phyloP scores from a whole-genome alignment of 2,888 invertebrate genomes.

The Tachina lurida region DNA sequence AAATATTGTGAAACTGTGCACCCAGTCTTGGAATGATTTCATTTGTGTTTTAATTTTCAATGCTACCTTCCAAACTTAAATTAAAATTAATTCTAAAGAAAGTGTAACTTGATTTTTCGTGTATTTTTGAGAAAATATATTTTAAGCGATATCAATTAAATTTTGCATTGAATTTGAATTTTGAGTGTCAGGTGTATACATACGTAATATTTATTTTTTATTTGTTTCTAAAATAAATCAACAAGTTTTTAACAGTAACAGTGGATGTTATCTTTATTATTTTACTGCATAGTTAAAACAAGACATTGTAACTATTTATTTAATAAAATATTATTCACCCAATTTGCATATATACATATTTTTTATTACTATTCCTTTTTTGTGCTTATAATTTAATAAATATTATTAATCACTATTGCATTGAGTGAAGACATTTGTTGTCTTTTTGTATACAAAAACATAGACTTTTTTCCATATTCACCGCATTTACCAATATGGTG shows the following conservation, averaged over 20 bases:
- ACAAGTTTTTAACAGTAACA: conserved; percentile 18
- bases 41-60: no score
- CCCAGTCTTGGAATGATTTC: no score
- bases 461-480: background rate
- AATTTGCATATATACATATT: background rate
- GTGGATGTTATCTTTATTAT: background rate
- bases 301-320: conserved; percentile 23
- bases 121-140: no score
- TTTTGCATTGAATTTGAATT: background rate
- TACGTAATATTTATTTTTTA: no score
- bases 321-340: background rate
- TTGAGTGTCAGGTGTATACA: background rate
- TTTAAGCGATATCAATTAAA: no score
- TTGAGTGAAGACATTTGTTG: conserved; percentile 36
- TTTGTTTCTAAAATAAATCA: conserved; percentile 22
- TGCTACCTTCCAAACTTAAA: no score
- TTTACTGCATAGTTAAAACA: background rate
- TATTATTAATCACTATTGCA: conserved; percentile 18
- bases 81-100: no score
- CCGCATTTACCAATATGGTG: background rate
- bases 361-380: background rate
- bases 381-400: background rate
- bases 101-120: no score
- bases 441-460: background rate
- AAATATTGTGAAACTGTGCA: no score